A percentile compares a stretch with the other conserved stretches of the same genome.
phyloP scores from a whole-genome alignment of 2,888 invertebrate species.

The Dryadula phaetusa region DNA sequence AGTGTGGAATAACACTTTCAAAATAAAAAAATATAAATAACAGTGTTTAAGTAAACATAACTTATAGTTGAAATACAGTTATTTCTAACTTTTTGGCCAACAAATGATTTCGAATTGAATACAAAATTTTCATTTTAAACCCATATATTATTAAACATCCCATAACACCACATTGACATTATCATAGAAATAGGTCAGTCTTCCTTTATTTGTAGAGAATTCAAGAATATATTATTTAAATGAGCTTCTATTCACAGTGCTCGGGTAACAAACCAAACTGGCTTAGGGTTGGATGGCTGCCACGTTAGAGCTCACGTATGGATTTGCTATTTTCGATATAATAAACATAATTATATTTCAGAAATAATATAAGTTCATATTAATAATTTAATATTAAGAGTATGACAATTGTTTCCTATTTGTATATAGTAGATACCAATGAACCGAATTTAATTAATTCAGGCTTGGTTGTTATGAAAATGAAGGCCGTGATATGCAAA shows the following conservation, averaged over 20 bases:
- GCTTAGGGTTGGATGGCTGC: conserved; percentile 33
- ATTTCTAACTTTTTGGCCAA: not conserved
- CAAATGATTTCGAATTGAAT: not conserved
- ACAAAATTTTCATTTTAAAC: not conserved
- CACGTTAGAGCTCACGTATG: conserved; percentile 22
- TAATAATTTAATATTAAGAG: too few species aligned
- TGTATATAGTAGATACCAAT: too few species aligned
- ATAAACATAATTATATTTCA: conserved; percentile 3
- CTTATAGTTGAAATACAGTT: not conserved
- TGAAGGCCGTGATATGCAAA: too few species aligned
- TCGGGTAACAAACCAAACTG: conserved; percentile 28
- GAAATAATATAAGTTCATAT: not conserved
- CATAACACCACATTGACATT: not conserved
- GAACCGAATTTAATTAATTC: too few species aligned
- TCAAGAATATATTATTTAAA: conserved; percentile 33
- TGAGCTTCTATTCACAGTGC: conserved; percentile 24
- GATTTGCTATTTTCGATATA: conserved; percentile 30
- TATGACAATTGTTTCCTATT: too few species aligned
- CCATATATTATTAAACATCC: not conserved
- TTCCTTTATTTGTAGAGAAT: conserved; percentile 16
- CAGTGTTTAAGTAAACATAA: not conserved
- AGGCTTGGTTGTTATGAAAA: too few species aligned
- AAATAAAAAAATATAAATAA: too few species aligned
- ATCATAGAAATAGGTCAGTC: conserved; percentile 30
- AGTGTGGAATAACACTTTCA: too few species aligned